Evolutionary conservation across 92 coral and sea anemone genomes (phyloP).

Genomic region (Phenganax stokvisi): DNA sequence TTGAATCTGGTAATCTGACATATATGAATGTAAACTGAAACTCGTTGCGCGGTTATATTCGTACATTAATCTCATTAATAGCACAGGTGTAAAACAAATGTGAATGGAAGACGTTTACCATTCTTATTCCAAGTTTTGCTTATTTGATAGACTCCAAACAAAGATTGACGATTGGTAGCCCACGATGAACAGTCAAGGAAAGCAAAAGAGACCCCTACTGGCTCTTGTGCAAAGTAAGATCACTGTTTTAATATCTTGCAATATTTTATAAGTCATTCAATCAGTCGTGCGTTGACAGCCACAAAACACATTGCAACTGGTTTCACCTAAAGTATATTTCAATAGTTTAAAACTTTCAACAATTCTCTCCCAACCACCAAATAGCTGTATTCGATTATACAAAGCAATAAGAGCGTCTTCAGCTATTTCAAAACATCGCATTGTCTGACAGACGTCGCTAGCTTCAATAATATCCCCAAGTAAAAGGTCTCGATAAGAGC

Average conservation of each 20-base stretch:
- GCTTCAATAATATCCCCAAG: background rate
- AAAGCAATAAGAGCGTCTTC: conserved; percentile 1
- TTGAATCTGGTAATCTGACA: too few relatives aligned
- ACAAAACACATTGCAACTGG: background rate
- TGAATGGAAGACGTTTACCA: background rate
- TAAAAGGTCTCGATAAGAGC: background rate
- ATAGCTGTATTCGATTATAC: background rate
- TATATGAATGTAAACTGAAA: too few relatives aligned
- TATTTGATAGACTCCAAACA: background rate
- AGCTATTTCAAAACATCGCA: background rate
- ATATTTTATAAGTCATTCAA: background rate
- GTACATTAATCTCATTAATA: too few relatives aligned
- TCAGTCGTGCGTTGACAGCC: conserved; percentile 4
- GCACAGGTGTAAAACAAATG: too few relatives aligned
- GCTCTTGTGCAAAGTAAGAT: background rate
- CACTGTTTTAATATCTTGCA: background rate
- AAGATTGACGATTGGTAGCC: background rate
- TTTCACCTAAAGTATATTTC: background rate
- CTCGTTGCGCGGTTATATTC: too few relatives aligned
- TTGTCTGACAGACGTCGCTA: background rate
- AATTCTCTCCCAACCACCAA: background rate
- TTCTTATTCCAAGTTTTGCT: background rate
- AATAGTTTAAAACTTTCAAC: background rate
- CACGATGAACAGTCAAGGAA: background rate
- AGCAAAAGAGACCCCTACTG: too few relatives aligned